Evolutionary conservation across 1,140 invertebrate genomes (phyloP), one percentile per base, ranked within the genome.

Genomic region (Samia ricini): DNA sequence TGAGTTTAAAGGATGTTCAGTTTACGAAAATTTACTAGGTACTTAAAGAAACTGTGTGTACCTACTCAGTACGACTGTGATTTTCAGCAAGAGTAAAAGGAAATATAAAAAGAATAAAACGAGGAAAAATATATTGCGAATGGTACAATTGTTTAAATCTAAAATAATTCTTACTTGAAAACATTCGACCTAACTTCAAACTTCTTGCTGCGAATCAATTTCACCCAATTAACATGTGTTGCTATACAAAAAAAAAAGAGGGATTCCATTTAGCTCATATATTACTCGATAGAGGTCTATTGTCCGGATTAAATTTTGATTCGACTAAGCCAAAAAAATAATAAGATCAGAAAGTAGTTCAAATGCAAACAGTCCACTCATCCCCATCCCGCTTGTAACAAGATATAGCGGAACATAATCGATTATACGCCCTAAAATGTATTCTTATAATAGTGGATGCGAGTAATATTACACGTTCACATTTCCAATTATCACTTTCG

Each of bases 391-490:
- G 56, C 54, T 10, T 36, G 72, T 79, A 83, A 81, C 73, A 73
- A 74, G 73, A 79, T 81, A 79, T 80, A 84, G 77, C 77, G 76
- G 64, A 81, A 74, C 72, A 72, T 86, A 83, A 81, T 87, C 81
- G 84, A 83, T 87, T 83, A 81, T 79, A 85, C 80, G 75, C 81
- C 83, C 83, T 68, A 56, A 73, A 79, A 79, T 74, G 78, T 83
- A 76, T 83, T 74, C 67, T 61, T 72, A 65, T 65, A 57, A 52
- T 21, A 52, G 51, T 52, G 51, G 51, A 7, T 21, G 19, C 22
- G 21, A 60, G 55, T 58, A 50, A 49, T 56, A 55, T n/a, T 23
- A 22, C 26, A 36, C 33, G 10, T 22, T 2, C 24, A 15, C 12
- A 42, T 42, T 15, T 12, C 10, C 33, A 42, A 1, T 15, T 42